Percentiles rank a stretch among this genome's conserved stretches.
Conservation (phyloP, 2,113 vertebrate species). For the Dasyurus viverrinus region DNA sequence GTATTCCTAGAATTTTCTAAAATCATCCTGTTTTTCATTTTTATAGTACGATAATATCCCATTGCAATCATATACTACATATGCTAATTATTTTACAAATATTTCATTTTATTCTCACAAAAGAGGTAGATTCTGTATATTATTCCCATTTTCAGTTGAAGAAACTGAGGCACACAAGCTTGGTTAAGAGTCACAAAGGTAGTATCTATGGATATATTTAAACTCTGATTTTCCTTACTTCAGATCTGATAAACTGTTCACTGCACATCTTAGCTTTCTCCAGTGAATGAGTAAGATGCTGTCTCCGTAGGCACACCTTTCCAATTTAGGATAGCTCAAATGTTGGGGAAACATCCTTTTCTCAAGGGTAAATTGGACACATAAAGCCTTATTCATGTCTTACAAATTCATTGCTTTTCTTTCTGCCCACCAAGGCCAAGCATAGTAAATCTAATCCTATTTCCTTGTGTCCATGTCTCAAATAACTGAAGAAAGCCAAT, state of each 20-base stretch:
- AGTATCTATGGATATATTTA: background rate
- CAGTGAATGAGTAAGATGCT: background rate
- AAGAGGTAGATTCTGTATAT: background rate
- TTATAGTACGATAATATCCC: no score
- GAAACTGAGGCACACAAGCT: background rate
- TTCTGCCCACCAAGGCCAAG: background rate
- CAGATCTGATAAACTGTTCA: background rate
- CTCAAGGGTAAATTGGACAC: background rate
- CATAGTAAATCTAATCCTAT: background rate
- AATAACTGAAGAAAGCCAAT: background rate
- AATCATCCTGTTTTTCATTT: no score
- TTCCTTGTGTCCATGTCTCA: background rate
- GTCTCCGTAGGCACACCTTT: background rate
- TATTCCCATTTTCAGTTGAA: slow-evolving; percentile 13
- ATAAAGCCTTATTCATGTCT: background rate
- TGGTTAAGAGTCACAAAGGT: background rate
- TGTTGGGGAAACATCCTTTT: background rate
- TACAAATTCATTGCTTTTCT: background rate
- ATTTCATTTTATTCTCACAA: slow-evolving; percentile 18
- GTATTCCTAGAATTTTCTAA: no score
- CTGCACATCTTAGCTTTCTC: background rate
- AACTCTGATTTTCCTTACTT: background rate
- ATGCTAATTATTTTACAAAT: background rate
- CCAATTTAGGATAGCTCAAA: background rate
- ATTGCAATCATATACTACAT: no score